phyloP scores from a whole-genome alignment of 1,140 invertebrate species.

The Stegodyphus mimosarum region DNA sequence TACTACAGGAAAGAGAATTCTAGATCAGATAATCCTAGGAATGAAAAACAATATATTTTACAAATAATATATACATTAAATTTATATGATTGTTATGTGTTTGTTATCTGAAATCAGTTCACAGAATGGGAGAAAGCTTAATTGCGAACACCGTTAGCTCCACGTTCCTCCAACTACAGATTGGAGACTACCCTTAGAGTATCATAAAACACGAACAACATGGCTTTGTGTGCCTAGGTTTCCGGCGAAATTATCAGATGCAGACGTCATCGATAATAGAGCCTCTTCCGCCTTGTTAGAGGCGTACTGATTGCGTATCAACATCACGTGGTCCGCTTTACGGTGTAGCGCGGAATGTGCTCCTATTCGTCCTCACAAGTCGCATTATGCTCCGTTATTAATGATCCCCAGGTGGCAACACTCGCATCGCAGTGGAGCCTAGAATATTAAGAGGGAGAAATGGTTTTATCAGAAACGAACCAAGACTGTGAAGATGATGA shows the following conservation, averaged over 20 bases:
- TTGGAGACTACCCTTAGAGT: background rate
- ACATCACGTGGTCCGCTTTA: slow-evolving; percentile 31
- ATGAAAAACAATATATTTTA: too few species aligned
- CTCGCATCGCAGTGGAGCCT: slow-evolving; percentile 28
- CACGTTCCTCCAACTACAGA: too few species aligned
- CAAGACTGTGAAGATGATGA: too few species aligned
- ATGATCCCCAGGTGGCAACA: slow-evolving; percentile 52
- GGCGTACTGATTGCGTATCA: slow-evolving; percentile 38
- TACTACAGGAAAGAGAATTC: too few species aligned
- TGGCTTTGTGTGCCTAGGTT: background rate
- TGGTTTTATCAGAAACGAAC: background rate
- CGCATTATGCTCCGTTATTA: slow-evolving; percentile 53
- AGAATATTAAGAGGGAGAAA: slow-evolving; percentile 30
- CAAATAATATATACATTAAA: too few species aligned
- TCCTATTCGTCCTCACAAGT: slow-evolving; percentile 16
- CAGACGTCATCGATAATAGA: slow-evolving; percentile 26
- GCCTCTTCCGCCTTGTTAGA: slow-evolving; percentile 25
- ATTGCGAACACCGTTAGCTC: too few species aligned
- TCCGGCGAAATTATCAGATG: slow-evolving; percentile 22
- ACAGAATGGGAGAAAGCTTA: too few species aligned
- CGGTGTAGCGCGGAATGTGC: slow-evolving; percentile 6
- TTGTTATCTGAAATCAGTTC: too few species aligned
- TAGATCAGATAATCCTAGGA: too few species aligned
- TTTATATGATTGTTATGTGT: too few species aligned
- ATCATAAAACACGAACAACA: slow-evolving; percentile 14